Conservation (phyloP, 2,888 invertebrate genomes). For the Polyploca ridens region DNA sequence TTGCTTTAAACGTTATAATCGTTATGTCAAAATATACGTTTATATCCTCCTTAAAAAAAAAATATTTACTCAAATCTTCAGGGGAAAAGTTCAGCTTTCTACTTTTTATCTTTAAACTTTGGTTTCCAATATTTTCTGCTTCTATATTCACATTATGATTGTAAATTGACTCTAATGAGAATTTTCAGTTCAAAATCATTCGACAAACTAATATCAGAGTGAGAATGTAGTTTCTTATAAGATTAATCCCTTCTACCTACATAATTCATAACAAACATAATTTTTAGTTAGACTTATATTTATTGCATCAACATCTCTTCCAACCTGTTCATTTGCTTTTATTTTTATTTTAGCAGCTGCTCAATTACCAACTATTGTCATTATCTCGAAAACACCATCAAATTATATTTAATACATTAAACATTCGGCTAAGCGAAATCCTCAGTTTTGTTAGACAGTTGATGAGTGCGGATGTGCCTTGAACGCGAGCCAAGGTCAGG, state of each 20-base stretch:
- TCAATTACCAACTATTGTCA: background rate
- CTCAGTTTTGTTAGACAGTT: slow-evolving; percentile 34
- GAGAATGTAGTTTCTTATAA: background rate
- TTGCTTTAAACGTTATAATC: too few relatives aligned
- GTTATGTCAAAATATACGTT: too few relatives aligned
- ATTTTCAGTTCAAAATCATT: background rate
- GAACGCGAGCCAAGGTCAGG: slow-evolving; percentile 66
- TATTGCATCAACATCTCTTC: background rate
- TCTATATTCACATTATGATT: too few relatives aligned
- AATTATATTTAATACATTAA: slow-evolving; percentile 15
- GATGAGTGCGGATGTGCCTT: slow-evolving; percentile 77
- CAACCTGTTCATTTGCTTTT: background rate
- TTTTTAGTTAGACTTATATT: background rate
- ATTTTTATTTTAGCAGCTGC: background rate
- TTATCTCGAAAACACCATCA: slow-evolving; percentile 6
- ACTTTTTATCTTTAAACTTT: too few relatives aligned
- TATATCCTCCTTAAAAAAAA: too few relatives aligned
- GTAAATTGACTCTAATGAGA: too few relatives aligned
- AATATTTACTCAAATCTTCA: too few relatives aligned
- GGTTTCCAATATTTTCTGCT: too few relatives aligned
- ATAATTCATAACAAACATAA: background rate
- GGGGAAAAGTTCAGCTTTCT: too few relatives aligned
- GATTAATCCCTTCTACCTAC: background rate
- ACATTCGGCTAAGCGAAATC: slow-evolving; percentile 42
- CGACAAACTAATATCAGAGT: background rate